phyloP scores from a whole-genome alignment of 2,113 vertebrate genomes.

The Microtus richardsoni region DNA sequence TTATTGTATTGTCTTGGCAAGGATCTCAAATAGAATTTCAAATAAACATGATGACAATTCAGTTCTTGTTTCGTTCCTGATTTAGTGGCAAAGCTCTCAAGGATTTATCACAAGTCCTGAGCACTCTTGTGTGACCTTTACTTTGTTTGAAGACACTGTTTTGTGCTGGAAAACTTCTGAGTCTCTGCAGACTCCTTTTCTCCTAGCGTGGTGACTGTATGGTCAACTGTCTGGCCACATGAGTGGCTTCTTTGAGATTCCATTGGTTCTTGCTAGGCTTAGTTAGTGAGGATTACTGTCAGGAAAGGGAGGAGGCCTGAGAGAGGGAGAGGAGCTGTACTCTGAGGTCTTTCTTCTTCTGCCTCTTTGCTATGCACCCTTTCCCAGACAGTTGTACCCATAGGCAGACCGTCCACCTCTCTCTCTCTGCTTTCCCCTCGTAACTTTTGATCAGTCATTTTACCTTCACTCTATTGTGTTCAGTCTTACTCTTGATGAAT shows the following conservation, averaged over 20 bases:
- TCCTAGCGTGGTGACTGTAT: rapidly evolving
- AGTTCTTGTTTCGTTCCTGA: not conserved
- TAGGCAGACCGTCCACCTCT: not conserved
- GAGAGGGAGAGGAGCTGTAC: not conserved
- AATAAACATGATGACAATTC: not conserved
- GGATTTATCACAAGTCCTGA: not conserved
- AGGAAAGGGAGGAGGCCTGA: not conserved
- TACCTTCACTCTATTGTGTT: not conserved
- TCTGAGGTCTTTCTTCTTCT: not conserved
- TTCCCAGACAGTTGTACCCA: not conserved
- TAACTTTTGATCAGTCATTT: not conserved
- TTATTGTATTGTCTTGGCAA: not conserved
- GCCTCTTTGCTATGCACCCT: not conserved
- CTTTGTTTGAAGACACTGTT: not conserved
- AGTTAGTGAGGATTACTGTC: not conserved
- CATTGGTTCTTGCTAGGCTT: not conserved
- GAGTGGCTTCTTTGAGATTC: not conserved
- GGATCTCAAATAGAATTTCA: constrained; percentile 2
- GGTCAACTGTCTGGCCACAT: not conserved
- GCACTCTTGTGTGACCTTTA: not conserved
- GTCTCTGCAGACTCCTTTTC: not conserved
- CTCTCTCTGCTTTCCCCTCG: not conserved
- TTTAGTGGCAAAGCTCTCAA: not conserved
- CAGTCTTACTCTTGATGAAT: not conserved
- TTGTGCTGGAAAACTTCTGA: not conserved